These are phyloP conservation scores for Ceratina australensis DNA, from an alignment of 1,140 invertebrate species.

Conservation along the genomic window DNA sequence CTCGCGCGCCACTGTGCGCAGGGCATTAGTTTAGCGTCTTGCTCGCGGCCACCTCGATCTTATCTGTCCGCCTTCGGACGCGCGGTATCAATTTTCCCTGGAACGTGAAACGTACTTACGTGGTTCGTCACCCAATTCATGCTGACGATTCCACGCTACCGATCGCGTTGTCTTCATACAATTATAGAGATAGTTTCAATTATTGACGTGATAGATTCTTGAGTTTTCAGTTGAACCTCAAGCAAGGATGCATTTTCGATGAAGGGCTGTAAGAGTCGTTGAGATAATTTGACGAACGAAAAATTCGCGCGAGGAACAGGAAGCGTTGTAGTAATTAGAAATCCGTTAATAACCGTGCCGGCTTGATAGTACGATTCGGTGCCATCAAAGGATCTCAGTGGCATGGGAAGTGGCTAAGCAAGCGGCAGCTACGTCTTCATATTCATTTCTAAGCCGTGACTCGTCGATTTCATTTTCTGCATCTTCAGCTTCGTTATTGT, in stretches of 20 bases:
- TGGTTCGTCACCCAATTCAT: slow-evolving; percentile 22
- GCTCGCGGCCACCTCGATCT: slow-evolving; percentile 56
- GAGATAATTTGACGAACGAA: too few species aligned
- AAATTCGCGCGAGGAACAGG: too few species aligned
- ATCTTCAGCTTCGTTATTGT: slow-evolving; percentile 30
- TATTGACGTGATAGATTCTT: too few species aligned
- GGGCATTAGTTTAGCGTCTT: slow-evolving; percentile 54
- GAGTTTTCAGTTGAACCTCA: too few species aligned
- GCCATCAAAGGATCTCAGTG: slow-evolving; percentile 30
- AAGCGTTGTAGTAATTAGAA: too few species aligned
- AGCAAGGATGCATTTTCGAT: too few species aligned
- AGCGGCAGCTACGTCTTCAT: slow-evolving; percentile 30
- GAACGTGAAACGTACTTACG: slow-evolving; percentile 42
- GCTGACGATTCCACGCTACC: slow-evolving; percentile 5
- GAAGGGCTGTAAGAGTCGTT: too few species aligned
- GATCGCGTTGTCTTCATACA: background rate
- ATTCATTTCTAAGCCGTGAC: slow-evolving; percentile 22
- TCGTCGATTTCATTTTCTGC: slow-evolving; percentile 34
- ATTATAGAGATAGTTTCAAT: too few species aligned
- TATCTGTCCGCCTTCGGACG: slow-evolving; percentile 49
- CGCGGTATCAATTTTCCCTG: slow-evolving; percentile 60
- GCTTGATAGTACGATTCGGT: slow-evolving; percentile 10
- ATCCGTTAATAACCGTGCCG: too few species aligned
- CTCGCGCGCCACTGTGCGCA: slow-evolving; percentile 49
- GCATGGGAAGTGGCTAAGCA: slow-evolving; percentile 13